Evolutionary conservation across 2,888 invertebrate genomes (phyloP).

Genomic region (Zelleria hepariella): DNA sequence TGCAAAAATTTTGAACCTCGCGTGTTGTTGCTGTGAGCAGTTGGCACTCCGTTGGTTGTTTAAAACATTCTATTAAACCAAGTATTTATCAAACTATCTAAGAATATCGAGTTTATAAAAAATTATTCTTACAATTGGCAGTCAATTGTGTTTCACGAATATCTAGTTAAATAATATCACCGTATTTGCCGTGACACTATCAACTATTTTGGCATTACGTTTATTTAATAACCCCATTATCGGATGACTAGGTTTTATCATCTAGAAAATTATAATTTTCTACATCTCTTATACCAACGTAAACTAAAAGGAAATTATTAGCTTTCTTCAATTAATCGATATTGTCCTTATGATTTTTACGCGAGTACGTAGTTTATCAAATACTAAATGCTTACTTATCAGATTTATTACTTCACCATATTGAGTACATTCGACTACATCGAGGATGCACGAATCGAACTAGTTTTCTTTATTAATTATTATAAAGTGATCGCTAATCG

Average conservation of each 20-base stretch:
- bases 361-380: constrained; percentile 67
- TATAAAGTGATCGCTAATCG: constrained; percentile 43
- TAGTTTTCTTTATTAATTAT: constrained; percentile 25
- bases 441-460: constrained; percentile 50
- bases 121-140: constrained; percentile 64
- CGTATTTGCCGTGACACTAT: constrained; percentile 47
- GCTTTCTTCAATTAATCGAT: constrained; percentile 65
- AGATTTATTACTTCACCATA: constrained; percentile 42
- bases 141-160: constrained; percentile 63
- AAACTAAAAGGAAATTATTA: constrained; percentile 41
- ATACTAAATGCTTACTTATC: constrained; percentile 58
- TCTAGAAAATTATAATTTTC: constrained; percentile 41
- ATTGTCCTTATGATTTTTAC: constrained; percentile 71
- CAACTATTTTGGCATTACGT: constrained; percentile 50
- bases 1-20: constrained; percentile 14
- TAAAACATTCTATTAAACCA: constrained; percentile 59
- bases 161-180: constrained; percentile 52
- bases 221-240: constrained; percentile 32
- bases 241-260: constrained; percentile 38
- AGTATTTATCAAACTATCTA: constrained; percentile 58
- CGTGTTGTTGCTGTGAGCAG: constrained; percentile 24
- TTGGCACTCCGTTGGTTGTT: constrained; percentile 47
- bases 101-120: constrained; percentile 64
- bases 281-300: constrained; percentile 53
- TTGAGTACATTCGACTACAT: constrained; percentile 52